These are phyloP conservation scores for Macrotus californicus DNA, from an alignment of 2,113 vertebrate genomes.

Conservation along the genomic window DNA sequence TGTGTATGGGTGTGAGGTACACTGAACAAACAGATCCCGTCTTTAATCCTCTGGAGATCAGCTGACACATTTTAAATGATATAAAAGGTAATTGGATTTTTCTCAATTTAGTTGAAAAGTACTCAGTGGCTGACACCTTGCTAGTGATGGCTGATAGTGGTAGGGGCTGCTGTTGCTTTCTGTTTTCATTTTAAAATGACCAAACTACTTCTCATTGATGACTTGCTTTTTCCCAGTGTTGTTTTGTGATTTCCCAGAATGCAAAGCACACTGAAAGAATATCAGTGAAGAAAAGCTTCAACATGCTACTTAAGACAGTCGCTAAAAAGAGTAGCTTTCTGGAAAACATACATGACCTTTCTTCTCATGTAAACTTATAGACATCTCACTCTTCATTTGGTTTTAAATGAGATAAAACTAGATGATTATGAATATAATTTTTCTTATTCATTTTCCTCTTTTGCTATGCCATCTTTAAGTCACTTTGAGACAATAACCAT, in stretches of 20 bases:
- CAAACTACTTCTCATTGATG: background rate
- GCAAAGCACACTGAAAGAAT: background rate
- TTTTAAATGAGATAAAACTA: conserved; percentile 12
- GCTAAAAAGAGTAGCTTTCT: background rate
- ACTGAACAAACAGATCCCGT: background rate
- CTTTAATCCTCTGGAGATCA: background rate
- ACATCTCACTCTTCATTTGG: background rate
- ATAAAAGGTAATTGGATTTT: background rate
- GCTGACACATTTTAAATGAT: background rate
- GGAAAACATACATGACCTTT: background rate
- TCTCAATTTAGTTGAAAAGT: background rate
- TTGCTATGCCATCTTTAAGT: background rate
- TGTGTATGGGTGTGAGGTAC: background rate
- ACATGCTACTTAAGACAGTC: background rate
- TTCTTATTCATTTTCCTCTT: background rate
- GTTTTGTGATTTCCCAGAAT: background rate
- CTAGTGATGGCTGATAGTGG: background rate
- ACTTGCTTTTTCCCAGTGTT: background rate
- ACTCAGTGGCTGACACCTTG: background rate
- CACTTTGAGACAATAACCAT: background rate
- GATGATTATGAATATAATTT: background rate
- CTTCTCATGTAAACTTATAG: background rate
- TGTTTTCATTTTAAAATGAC: background rate
- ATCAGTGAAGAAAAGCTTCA: background rate
- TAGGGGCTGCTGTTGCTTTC: background rate